Evolutionary conservation across 2,113 vertebrate species (phyloP).

Genomic region (Caretta caretta): DNA sequence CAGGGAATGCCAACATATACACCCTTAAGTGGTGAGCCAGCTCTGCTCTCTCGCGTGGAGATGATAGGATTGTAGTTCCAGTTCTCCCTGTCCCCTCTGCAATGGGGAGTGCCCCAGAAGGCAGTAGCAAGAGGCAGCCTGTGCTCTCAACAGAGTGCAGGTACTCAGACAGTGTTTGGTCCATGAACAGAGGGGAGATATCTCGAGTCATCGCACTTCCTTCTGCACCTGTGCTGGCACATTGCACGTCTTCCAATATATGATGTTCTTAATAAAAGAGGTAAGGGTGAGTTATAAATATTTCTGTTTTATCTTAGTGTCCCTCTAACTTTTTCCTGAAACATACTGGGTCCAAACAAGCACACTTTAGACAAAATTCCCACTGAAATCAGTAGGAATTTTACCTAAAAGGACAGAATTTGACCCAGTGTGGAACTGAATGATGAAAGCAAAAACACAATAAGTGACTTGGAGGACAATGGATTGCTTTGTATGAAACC

Average conservation of each 20-base stretch:
- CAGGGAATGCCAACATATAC: background rate
- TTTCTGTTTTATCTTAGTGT: background rate
- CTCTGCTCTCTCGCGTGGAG: background rate
- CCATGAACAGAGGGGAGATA: background rate
- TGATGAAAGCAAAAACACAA: background rate
- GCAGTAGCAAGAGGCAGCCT: background rate
- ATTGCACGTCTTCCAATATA: background rate
- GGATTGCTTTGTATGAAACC: background rate
- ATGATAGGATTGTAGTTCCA: background rate
- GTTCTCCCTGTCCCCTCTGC: background rate
- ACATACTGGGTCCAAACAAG: background rate
- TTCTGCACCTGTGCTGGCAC: background rate
- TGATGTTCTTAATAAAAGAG: background rate
- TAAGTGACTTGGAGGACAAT: accelerated
- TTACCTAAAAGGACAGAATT: accelerated
- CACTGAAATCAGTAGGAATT: background rate
- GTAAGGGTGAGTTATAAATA: background rate
- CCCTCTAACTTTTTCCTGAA: background rate
- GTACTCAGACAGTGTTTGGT: background rate
- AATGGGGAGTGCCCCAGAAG: background rate
- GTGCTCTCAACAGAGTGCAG: background rate
- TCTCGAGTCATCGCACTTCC: background rate
- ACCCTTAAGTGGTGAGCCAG: background rate
- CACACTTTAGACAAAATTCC: background rate
- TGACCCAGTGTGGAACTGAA: background rate